Base-by-base conservation (phyloP, 1,140 invertebrate genomes). In the Ectropis grisescens region DNA sequence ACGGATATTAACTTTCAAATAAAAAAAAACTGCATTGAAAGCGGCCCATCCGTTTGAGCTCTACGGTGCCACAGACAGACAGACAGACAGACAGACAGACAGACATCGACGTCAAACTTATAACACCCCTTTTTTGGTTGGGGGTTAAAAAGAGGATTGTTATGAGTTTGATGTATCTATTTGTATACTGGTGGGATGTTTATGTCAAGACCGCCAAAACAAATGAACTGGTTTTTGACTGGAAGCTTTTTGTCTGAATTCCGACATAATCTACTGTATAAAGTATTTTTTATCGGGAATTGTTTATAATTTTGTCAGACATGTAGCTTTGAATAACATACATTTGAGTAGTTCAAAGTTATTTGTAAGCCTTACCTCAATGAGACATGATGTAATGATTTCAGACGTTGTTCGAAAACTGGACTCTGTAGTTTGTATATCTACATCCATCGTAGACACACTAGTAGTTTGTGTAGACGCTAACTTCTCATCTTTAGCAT, bases 381-480 rank as follows among this genome's bases (percentile, higher is more conserved):
- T 23, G 28, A 79, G 41, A 41, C 54, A 64, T 13, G 41, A 47
- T 13, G 41, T 44, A 13, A 76, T 49, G 23, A 68, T 37, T 22
- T 62, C 47, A 4, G 45, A 42, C 13, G 68, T 72, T 7, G 64
- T 47, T 38, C 52, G 58, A 13, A 11, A 37, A n/a, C 64, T 61
- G 2, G 65, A 53, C 31, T 71, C 60, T 9, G 60, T 29, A 10
- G 74, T 74, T 41, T 79, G 74, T 12, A 43, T 35, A 37, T 35
- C 15, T 13, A 19, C 41, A 41, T 52, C 24, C 5, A 12, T 19
- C 7, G 29, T 58, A 23, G 25, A 11, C 11, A 37, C 29, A 19
- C 11, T 13, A 26, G 68, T 60, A 13, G 68, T 75, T 32, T 75
- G 70, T 15, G 48, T 58, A 13, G 31, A 37, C 7, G 11, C 37